Conservation (phyloP, 2,113 vertebrate species). For the Gallinago undulata region DNA sequence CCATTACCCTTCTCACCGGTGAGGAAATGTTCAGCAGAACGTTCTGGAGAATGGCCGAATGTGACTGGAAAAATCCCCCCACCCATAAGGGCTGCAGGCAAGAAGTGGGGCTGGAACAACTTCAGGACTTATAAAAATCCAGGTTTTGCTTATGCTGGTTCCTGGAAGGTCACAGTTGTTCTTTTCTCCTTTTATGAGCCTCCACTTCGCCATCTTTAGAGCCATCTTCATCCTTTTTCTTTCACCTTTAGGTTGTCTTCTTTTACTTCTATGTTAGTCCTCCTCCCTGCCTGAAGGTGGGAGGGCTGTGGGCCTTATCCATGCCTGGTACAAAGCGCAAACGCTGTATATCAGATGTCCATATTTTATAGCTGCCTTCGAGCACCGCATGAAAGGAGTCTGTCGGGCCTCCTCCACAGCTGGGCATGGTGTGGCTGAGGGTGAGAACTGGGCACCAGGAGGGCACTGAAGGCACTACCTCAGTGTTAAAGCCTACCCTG, state of each 20-base stretch:
- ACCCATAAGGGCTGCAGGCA: accelerated
- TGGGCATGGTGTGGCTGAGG: not conserved
- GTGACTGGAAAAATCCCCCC: not conserved
- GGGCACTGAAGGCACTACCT: not conserved
- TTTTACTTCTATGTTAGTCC: not conserved
- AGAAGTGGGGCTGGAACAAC: not conserved
- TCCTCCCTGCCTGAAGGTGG: not conserved
- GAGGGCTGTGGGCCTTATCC: not conserved
- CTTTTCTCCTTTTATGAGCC: not conserved
- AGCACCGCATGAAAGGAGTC: accelerated
- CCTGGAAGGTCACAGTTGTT: not conserved
- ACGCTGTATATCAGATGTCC: accelerated
- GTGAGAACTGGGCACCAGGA: accelerated
- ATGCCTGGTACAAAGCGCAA: not conserved
- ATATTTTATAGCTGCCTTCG: accelerated
- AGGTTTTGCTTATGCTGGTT: not conserved
- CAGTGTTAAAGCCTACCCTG: not conserved
- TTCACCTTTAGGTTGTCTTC: not conserved
- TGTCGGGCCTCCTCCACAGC: not conserved
- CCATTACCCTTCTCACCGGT: not conserved
- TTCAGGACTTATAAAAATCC: not conserved
- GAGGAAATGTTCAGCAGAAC: not conserved
- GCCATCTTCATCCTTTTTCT: not conserved
- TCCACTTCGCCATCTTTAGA: not conserved
- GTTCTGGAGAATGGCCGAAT: not conserved